Evolutionary conservation across 2,888 invertebrate species (phyloP), one percentile per base, ranked within the genome.

Genomic region (Ennomos quercinarius): DNA sequence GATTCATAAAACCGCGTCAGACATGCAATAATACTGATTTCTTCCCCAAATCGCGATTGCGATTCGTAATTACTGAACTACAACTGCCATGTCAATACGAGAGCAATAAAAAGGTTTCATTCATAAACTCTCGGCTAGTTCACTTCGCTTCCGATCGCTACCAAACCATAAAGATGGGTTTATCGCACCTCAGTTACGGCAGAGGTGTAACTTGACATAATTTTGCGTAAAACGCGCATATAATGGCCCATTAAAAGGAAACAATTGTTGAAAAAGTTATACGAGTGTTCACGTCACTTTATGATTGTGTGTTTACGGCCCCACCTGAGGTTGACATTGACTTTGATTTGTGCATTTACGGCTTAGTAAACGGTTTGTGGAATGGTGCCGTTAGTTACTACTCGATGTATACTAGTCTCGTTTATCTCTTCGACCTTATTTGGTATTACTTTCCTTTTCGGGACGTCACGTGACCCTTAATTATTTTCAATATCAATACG

Each of bases 181-280:
- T 89, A 91, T 90, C 87, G 89, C 80, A 80, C 83, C 81, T 83
- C 84, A 82, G 87, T 90, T 87, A 89, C 87, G 83, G 84, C 85
- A 84, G 86, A 90, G 87, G 91, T 91, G 91, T 90, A 91, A 86
- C 89, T 87, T 90, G 87, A 91, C 89, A 91, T 91, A 89, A 89
- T 91, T 91, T 91, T 91, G 90, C 91, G 89, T 90, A 90, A 90
- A 91, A 88, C 89, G 83, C 85, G 86, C 84, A 89, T 89, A 90
- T 91, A 90, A 92, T 90, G 89, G 90, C 80, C 91, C 88, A 91
- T 92, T 91, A 91, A 91, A 91, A 86, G 86, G 88, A 91, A 91
- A 92, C 91, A 91, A 91, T 92, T 91, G 91, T 91, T 91, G 85
- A 91, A 92, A 92, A 92, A 91, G 89, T 92, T 90, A 90, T 89